Evolutionary conservation across 2,113 vertebrate species (phyloP).

Genomic region (Myrmophylax atrothorax): DNA sequence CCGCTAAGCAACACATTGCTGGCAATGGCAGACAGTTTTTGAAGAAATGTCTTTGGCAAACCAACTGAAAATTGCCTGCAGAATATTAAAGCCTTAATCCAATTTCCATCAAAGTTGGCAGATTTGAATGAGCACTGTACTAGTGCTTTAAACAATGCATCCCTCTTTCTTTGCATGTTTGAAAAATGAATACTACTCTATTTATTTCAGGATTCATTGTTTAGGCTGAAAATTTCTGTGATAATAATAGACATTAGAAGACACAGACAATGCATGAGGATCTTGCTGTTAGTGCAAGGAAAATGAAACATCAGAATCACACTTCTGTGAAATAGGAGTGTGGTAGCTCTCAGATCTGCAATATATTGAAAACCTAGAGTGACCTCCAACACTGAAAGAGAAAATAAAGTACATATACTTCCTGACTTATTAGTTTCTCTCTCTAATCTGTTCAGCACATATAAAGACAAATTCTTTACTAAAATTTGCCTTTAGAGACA

Average conservation of each 20-base stretch:
- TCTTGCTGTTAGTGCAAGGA: neutral
- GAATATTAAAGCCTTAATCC: slow-evolving; percentile 7
- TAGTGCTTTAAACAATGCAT: neutral
- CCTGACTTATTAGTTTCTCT: neutral
- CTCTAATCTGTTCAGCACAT: neutral
- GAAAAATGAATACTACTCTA: neutral
- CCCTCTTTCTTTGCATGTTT: neutral
- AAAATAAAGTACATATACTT: neutral
- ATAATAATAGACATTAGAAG: neutral
- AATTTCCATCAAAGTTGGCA: neutral
- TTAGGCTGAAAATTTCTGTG: neutral
- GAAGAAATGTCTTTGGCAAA: neutral
- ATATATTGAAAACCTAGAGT: neutral
- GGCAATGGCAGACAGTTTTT: neutral
- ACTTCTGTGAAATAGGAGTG: neutral
- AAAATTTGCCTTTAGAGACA: neutral
- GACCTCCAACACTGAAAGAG: neutral
- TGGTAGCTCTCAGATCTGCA: neutral
- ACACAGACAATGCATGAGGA: neutral
- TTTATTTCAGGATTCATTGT: neutral
- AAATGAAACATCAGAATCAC: neutral
- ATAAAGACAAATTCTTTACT: neutral
- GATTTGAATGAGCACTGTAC: neutral
- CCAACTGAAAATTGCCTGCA: neutral
- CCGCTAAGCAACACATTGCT: slow-evolving; percentile 8